Evolutionary conservation across 1,140 invertebrate species (phyloP), one percentile per base, ranked within the genome.

Genomic region (Megalonaias nervosa): DNA sequence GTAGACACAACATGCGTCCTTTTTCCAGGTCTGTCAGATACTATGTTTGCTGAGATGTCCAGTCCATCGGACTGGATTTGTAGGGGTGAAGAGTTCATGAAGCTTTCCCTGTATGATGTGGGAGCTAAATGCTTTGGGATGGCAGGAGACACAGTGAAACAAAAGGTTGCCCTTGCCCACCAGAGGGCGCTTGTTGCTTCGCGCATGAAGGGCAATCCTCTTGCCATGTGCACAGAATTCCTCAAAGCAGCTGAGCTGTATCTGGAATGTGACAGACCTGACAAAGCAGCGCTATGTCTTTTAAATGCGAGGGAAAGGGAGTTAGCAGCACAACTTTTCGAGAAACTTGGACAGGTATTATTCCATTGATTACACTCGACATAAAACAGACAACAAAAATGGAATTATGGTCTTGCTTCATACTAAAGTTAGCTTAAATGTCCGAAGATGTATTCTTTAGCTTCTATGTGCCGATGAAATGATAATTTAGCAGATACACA

Each of bases 21-120:
- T 65, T 71, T 79, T 64, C 12, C 67, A 83, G 81, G 67, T 66
- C 66, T 82, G 68, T 48, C 67, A 69, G 70, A 80, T 6, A 69
- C 77, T n/a, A 82, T 88, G 71, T 89, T 90, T 83, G 86, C 87
- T 1, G 83, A 86, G 67, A 84, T 80, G 38, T 90, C 89, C 5
- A 85, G 69, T 16, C 65, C 69, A 64, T 74, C 82, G 23, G 84
- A 89, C 62, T 90, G 89, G 89, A 68, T 81, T 38, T 67, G 78
- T 21, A 71, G 84, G 55, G 89, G 86, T 21, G 85, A 88, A 38
- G 84, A 88, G 11, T 87, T 89, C 69, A 88, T 86, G 83, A 81
- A 79, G 23, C 82, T 85, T 23, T 74, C 71, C 2, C 69, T 88
- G 67, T 90, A 85, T 65, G 77, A 81, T 57, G 82, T 89, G 0